Percentiles rank a stretch among this genome's conserved stretches.
Conservation (phyloP, 2,113 vertebrate species). For the Gopherus evgoodei region DNA sequence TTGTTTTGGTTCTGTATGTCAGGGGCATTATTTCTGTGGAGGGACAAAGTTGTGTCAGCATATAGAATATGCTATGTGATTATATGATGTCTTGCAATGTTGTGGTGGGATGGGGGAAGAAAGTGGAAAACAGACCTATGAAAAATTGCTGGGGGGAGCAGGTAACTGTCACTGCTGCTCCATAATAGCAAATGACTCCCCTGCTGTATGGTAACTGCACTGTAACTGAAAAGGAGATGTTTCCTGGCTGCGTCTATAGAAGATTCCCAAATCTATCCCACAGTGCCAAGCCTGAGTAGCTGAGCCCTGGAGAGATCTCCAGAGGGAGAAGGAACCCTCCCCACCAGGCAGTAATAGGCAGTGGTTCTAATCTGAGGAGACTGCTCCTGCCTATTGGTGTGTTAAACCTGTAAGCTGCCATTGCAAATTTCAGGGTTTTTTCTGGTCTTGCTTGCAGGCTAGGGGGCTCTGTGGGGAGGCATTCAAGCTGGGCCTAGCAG, state of each 20-base stretch:
- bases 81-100: neutral
- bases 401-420: neutral
- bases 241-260: neutral
- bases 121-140: neutral
- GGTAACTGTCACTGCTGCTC: neutral
- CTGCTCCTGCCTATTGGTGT: neutral
- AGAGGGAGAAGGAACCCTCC: neutral
- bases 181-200: neutral
- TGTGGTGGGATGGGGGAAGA: rapidly evolving
- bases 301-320: neutral
- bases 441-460: too few relatives aligned
- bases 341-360: neutral
- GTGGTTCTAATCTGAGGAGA: neutral
- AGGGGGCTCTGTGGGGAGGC: too few relatives aligned
- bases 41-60: neutral
- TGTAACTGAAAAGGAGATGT: neutral
- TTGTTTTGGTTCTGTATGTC: neutral
- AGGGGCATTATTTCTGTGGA: neutral
- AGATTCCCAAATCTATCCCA: neutral
- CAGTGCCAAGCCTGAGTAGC: neutral
- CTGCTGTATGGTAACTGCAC: neutral
- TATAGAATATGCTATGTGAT: neutral
- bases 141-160: neutral
- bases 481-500: too few relatives aligned
- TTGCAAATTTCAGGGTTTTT: neutral